Base-by-base conservation (phyloP, 2,888 invertebrate species). In the Endotricha flammealis region DNA sequence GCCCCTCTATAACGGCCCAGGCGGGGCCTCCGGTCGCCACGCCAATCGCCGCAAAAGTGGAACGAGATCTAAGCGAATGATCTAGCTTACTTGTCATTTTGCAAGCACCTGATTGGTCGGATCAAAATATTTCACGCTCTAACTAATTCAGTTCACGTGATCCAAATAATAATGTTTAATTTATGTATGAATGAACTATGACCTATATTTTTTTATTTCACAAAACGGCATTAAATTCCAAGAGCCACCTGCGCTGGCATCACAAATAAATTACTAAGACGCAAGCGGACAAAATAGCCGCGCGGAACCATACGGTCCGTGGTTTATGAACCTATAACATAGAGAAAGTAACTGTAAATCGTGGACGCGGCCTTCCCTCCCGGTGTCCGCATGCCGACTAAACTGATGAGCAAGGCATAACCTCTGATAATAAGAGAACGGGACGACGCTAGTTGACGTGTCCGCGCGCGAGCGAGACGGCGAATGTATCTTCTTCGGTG, bases 1-100 rank as follows among this genome's bases (percentile, higher is more conserved):
- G 76, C 82, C 82, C 81, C 82, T 70, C 77, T 75, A 64, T 82
- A 81, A 82, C 85, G 81, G 83, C 79, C 71, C 79, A 82, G 85
- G 85, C 85, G 85, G 67, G 76, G 85, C 82, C 53, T 76, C 55
- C 55, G 64, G 50, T 48, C 58, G 62, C 62, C 64, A 79, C 83
- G 78, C 85, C 85, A 85, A 85, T 85, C 74, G 74, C 72, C 59
- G 72, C 67, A 62, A 72, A 64, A 65, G 73, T 54, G 34, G 54
- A 64, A 66, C 72, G 66, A 20, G 20, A 78, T 81, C 81, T 80
- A 82, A 82, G 71, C 81, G 81, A 80, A 79, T 80, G 79, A 82
- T 83, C 85, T 86, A 85, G 82, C 77, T 60, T 50, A 68, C 74
- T 65, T 80, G 85, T 85, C 85, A 83, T 76, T 81, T 80, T 66